Percentiles rank a stretch among this genome's conserved stretches.
Evolutionary conservation across 1,140 invertebrate species (phyloP).

Genomic region (Bombus balteatus): DNA sequence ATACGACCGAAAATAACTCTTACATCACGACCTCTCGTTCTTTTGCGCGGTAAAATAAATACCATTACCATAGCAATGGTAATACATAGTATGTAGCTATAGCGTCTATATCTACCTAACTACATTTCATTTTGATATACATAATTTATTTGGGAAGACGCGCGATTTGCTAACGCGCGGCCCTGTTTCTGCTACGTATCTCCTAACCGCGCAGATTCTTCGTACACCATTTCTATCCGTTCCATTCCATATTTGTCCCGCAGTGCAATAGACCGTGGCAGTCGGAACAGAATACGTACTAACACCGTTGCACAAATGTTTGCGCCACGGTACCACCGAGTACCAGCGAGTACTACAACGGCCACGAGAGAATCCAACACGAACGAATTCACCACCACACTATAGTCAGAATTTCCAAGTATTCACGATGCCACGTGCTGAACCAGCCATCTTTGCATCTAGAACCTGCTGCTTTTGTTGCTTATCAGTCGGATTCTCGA

Average conservation of each 20-base stretch:
- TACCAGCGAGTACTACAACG: constrained; percentile 54
- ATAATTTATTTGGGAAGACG: background rate
- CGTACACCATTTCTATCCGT: background rate
- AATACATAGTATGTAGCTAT: no score
- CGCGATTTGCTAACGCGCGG: background rate
- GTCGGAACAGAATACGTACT: constrained; percentile 39
- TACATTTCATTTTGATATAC: background rate
- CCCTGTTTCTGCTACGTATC: background rate
- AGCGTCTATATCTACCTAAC: background rate
- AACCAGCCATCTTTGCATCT: constrained; percentile 25
- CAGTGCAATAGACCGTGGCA: constrained; percentile 49
- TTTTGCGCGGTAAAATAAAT: constrained; percentile 20
- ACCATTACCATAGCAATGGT: background rate
- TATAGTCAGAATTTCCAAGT: constrained; percentile 2
- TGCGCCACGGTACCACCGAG: constrained; percentile 55
- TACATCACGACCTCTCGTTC: background rate
- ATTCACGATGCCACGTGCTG: constrained; percentile 16
- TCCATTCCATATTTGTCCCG: constrained; percentile 40
- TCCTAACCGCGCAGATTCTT: background rate
- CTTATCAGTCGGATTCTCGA: constrained; percentile 32
- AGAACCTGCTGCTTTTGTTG: background rate
- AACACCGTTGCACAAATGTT: constrained; percentile 49
- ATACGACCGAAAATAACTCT: constrained; percentile 18
- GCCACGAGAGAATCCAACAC: constrained; percentile 31
- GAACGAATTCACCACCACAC: background rate